A percentile compares a stretch with the other conserved stretches of the same genome.
phyloP scores from a whole-genome alignment of 1,140 invertebrate species.

The Bombus soroeensis region DNA sequence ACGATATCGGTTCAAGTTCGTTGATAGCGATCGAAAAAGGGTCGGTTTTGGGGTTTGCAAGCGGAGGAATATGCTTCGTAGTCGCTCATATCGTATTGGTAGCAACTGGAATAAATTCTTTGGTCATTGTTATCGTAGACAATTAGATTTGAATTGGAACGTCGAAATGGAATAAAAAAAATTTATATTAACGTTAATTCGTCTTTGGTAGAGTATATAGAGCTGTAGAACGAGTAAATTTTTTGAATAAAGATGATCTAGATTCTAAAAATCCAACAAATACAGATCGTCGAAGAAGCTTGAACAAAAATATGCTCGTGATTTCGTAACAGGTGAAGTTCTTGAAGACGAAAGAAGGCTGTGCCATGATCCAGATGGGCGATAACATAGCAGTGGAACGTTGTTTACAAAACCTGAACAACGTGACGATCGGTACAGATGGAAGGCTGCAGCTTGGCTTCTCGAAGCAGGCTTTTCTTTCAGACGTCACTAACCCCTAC shows the following conservation, averaged over 20 bases:
- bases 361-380: conserved; percentile 99
- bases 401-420: conserved; percentile 97
- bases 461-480: conserved; percentile 98
- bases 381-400: conserved; percentile 96
- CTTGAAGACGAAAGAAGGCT: conserved; percentile 98
- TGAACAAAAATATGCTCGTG: background rate
- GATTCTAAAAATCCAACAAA: background rate
- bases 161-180: no score
- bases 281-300: background rate
- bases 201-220: no score
- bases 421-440: conserved; percentile 90
- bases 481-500: conserved; percentile 98
- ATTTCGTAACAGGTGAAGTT: conserved; percentile 93
- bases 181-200: background rate
- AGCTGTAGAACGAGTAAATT: no score
- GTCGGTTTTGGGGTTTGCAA: background rate
- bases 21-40: background rate
- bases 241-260: rapidly evolving
- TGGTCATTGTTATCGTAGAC: no score
- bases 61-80: no score
- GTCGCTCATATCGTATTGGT: no score
- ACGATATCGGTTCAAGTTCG: background rate
- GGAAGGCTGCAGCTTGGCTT: conserved; percentile 88
- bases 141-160: background rate
- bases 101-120: no score